Conservation (phyloP, 2,113 vertebrate species). For the Nyctereutes procyonoides region DNA sequence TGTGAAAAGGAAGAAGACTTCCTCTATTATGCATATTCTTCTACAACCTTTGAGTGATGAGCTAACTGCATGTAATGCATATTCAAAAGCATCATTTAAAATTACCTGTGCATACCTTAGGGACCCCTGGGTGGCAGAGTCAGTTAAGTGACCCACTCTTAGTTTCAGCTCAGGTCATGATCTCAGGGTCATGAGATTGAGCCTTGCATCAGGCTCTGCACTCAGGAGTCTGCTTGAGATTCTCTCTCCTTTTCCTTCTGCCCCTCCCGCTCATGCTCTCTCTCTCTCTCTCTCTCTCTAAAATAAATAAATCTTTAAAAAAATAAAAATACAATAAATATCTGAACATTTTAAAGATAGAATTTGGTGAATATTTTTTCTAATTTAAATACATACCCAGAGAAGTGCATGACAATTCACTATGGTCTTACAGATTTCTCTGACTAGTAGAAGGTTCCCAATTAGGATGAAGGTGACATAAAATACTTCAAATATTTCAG, state of each 20-base stretch:
- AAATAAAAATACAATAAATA: neutral
- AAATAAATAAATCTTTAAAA: neutral
- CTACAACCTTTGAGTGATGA: neutral
- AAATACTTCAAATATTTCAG: constrained; percentile 18
- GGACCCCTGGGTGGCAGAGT: neutral
- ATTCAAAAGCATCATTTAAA: constrained; percentile 30
- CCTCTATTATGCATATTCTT: neutral
- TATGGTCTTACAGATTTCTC: neutral
- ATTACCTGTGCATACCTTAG: neutral
- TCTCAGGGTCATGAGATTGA: neutral
- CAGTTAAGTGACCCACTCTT: neutral
- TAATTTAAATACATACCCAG: neutral
- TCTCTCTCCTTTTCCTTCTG: neutral
- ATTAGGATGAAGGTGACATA: neutral
- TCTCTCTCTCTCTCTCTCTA: neutral
- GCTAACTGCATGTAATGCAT: neutral
- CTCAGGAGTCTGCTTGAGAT: neutral
- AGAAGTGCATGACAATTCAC: neutral
- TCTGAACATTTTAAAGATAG: neutral
- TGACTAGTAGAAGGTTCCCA: neutral
- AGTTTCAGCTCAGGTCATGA: neutral
- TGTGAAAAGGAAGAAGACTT: neutral
- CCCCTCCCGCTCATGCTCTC: neutral
- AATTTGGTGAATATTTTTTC: neutral
- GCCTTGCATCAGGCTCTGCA: neutral